phyloP scores from a whole-genome alignment of 2,797 vertebrate species.

The Acipenser transmontanus region DNA sequence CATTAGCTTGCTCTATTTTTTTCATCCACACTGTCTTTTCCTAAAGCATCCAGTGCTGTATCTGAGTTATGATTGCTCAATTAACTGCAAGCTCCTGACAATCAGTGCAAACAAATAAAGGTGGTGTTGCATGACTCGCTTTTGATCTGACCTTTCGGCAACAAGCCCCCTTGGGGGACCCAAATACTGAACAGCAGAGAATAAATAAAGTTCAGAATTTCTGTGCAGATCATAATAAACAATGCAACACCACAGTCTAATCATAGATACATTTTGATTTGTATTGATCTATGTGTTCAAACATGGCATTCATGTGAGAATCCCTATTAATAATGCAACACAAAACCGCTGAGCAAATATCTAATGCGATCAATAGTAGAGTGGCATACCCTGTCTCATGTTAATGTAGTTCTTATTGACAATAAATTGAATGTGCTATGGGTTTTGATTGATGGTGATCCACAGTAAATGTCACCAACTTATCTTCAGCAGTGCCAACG shows the following conservation, averaged over 20 bases:
- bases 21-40: too few species aligned
- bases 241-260: not conserved
- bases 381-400: not conserved
- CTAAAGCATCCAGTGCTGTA: too few species aligned
- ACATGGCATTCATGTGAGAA: not conserved
- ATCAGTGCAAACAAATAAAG: too few species aligned
- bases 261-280: not conserved
- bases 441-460: not conserved
- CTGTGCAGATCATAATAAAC: not conserved
- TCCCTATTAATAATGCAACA: not conserved
- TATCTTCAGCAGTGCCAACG: not conserved
- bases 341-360: not conserved
- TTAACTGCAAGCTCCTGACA: too few species aligned
- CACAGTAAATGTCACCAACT: not conserved
- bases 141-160: too few species aligned
- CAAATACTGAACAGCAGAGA: too few species aligned
- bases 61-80: too few species aligned
- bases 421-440: not conserved
- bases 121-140: too few species aligned
- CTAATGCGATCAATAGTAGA: not conserved
- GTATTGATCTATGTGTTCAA: not conserved
- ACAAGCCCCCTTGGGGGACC: too few species aligned
- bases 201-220: too few species aligned
- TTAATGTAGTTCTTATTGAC: slow-evolving; percentile 2
- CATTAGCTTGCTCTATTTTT: too few species aligned